These are phyloP conservation scores for Miniopterus natalensis DNA, from an alignment of 2,113 vertebrate genomes.

Conservation along the genomic window DNA sequence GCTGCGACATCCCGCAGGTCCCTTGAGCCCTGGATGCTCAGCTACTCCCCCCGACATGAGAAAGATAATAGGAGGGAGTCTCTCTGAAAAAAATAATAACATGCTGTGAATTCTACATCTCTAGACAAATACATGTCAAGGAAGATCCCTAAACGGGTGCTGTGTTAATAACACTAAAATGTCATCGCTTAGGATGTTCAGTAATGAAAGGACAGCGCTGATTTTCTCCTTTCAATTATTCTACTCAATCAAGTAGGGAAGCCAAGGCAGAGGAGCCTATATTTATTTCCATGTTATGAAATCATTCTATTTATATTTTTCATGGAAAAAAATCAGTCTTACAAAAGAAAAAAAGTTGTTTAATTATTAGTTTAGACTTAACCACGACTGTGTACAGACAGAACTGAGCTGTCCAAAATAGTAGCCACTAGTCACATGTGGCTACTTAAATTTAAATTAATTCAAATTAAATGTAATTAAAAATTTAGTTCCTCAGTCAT, in stretches of 20 bases:
- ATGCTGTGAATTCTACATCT: not conserved
- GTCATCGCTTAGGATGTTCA: not conserved
- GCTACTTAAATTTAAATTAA: constrained; percentile 11
- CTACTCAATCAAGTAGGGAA: not conserved
- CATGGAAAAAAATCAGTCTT: not conserved
- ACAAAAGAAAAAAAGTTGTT: not conserved
- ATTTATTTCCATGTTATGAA: not conserved
- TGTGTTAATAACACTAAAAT: not conserved
- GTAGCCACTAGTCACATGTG: not conserved
- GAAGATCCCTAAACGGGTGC: not conserved
- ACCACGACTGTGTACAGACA: not conserved
- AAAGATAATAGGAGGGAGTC: not conserved
- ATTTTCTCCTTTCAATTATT: not conserved
- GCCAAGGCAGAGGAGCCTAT: not conserved
- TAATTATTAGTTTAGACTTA: not conserved
- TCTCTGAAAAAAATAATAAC: not conserved
- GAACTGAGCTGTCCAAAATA: not conserved
- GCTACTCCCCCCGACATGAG: not conserved
- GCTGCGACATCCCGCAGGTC: not conserved
- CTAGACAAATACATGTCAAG: not conserved
- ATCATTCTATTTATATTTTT: constrained; percentile 6
- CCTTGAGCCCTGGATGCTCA: not conserved
- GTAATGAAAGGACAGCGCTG: not conserved
- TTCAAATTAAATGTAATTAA: constrained; percentile 25
- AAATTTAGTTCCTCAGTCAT: not conserved